These are phyloP conservation scores for Apistogramma diplotaenia DNA, from an alignment of 2,113 vertebrate species.

Conservation along the genomic window DNA sequence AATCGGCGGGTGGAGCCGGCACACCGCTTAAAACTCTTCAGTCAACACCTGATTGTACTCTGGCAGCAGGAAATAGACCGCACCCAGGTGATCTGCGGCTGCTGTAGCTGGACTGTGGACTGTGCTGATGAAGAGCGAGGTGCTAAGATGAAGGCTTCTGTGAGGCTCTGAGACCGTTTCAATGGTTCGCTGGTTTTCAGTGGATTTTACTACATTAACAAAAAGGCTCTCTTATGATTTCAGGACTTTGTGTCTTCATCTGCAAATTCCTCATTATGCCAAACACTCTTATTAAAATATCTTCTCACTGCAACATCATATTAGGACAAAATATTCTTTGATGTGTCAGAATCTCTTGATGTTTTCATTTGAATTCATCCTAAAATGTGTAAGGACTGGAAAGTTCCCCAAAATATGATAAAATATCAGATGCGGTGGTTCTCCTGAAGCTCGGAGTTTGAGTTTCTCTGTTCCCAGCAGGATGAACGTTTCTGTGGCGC, in stretches of 20 bases:
- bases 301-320: too few species aligned
- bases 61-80: constrained; percentile 5
- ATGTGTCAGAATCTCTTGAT: too few species aligned
- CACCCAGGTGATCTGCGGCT: background rate
- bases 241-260: background rate
- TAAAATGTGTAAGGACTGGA: too few species aligned
- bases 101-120: background rate
- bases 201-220: background rate
- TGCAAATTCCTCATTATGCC: background rate
- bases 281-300: too few species aligned
- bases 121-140: background rate
- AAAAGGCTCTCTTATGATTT: background rate
- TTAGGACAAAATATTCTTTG: too few species aligned
- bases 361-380: too few species aligned
- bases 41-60: constrained; percentile 5
- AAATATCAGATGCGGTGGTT: background rate
- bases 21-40: background rate
- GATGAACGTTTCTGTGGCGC: background rate
- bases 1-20: background rate
- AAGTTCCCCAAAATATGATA: too few species aligned
- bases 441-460: background rate
- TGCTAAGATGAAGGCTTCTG: too few species aligned
- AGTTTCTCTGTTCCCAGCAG: background rate
- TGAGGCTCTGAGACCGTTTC: too few species aligned
- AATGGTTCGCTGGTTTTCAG: background rate